phyloP scores from a whole-genome alignment of 53 echinoderm and acorn worm species.

The Holothuria scabra region DNA sequence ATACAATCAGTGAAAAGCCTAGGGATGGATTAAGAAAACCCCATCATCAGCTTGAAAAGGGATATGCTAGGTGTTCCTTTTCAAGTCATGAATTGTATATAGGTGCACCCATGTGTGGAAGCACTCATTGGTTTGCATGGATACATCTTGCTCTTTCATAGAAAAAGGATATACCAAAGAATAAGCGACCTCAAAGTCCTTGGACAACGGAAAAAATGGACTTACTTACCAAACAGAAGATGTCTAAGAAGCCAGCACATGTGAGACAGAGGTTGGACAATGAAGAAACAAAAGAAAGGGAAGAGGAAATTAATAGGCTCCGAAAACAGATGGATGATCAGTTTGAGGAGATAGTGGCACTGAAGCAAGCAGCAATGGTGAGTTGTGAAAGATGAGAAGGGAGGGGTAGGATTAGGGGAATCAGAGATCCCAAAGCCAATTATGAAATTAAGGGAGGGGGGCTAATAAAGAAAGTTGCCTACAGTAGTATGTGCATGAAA shows the following conservation, averaged over 20 bases:
- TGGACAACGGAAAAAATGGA: constrained; percentile 53
- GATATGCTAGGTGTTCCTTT: too few species aligned
- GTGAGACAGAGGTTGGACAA: constrained; percentile 20
- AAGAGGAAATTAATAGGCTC: constrained; percentile 53
- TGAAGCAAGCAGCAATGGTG: constrained; percentile 69
- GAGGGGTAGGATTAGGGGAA: too few species aligned
- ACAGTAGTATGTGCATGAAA: too few species aligned
- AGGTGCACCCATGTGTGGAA: background rate
- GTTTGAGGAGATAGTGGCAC: constrained; percentile 80
- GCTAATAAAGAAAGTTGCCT: too few species aligned
- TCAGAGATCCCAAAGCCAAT: too few species aligned
- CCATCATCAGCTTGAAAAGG: too few species aligned
- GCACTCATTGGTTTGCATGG: background rate
- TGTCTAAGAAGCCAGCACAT: background rate
- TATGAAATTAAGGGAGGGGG: too few species aligned
- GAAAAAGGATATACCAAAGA: background rate
- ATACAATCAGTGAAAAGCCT: too few species aligned
- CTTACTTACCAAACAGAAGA: background rate
- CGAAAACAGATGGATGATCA: constrained; percentile 70
- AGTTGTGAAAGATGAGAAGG: background rate
- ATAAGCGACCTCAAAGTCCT: constrained; percentile 38
- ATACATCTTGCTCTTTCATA: background rate
- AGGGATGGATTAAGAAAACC: too few species aligned
- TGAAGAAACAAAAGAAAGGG: constrained; percentile 25
- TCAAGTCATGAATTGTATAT: background rate